Percentiles rank a stretch among this genome's conserved stretches.
These are phyloP conservation scores for Camelus bactrianus DNA, from an alignment of 2,113 vertebrate genomes.

Conservation along the genomic window DNA sequence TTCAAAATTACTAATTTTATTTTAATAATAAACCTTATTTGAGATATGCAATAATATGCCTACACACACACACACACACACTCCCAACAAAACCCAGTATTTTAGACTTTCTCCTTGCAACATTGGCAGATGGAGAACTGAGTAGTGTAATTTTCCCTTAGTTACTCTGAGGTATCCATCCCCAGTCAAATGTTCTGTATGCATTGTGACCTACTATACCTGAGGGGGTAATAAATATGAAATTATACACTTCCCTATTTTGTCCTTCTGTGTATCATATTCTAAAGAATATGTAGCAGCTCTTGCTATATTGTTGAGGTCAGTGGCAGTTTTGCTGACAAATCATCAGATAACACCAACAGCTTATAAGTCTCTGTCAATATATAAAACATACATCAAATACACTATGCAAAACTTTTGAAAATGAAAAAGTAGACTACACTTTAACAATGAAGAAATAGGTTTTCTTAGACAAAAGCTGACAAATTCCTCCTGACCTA, in stretches of 20 bases:
- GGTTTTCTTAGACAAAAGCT: background rate
- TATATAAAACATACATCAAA: conserved; percentile 39
- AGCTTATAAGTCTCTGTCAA: background rate
- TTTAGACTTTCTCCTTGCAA: conserved; percentile 7
- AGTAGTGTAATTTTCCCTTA: background rate
- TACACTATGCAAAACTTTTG: background rate
- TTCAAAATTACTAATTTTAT: conserved; percentile 4
- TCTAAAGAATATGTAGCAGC: conserved; percentile 28
- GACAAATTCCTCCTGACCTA: conserved; percentile 7
- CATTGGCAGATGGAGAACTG: background rate
- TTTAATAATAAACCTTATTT: background rate
- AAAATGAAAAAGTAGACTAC: background rate
- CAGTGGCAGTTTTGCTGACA: conserved; percentile 47
- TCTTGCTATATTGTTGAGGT: conserved; percentile 35
- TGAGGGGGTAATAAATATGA: conserved; percentile 35
- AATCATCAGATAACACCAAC: background rate
- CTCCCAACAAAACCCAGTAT: background rate
- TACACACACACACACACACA: background rate
- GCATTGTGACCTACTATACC: conserved; percentile 10
- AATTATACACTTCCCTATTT: conserved; percentile 38
- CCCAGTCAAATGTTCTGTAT: conserved; percentile 5
- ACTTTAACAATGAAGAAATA: background rate
- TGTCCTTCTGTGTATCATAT: conserved; percentile 45
- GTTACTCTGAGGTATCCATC: background rate
- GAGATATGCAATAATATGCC: background rate